Evolutionary conservation across 1,140 invertebrate genomes (phyloP).

Genomic region (Zaprionus taronus): DNA sequence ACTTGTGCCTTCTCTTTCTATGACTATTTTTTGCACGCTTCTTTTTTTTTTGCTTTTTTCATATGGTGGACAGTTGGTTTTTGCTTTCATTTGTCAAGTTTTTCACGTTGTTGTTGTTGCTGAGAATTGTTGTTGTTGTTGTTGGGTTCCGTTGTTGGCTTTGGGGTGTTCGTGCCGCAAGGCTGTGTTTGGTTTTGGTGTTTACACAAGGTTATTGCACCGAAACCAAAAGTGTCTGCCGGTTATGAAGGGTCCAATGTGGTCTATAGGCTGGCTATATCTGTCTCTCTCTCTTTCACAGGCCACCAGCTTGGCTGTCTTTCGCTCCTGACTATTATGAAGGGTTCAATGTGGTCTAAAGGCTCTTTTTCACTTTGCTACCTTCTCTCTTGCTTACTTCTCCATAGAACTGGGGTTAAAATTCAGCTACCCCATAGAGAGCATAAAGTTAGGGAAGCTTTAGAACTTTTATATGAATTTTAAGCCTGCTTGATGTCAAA

Average conservation of each 20-base stretch:
- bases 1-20: slow-evolving; percentile 33
- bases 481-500: background rate
- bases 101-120: slow-evolving; percentile 5
- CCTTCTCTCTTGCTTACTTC: background rate
- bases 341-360: background rate
- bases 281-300: background rate
- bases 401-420: background rate
- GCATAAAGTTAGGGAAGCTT: background rate
- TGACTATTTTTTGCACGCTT: slow-evolving; percentile 46
- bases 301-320: background rate
- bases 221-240: slow-evolving; percentile 28
- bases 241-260: background rate
- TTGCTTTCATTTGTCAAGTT: slow-evolving; percentile 78
- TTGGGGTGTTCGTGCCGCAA: slow-evolving; percentile 32
- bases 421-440: background rate
- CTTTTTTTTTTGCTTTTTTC: slow-evolving; percentile 47
- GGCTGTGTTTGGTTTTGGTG: slow-evolving; percentile 18
- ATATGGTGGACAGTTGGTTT: slow-evolving; percentile 68
- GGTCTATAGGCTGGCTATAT: background rate
- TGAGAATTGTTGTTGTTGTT: slow-evolving; percentile 23
- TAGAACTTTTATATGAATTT: background rate
- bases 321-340: background rate
- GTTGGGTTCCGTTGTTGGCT: slow-evolving; percentile 19
- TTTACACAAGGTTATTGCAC: slow-evolving; percentile 44
- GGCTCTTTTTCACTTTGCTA: background rate